Conservation (phyloP, 2,113 vertebrate species). For the Myotis yumanensis region DNA sequence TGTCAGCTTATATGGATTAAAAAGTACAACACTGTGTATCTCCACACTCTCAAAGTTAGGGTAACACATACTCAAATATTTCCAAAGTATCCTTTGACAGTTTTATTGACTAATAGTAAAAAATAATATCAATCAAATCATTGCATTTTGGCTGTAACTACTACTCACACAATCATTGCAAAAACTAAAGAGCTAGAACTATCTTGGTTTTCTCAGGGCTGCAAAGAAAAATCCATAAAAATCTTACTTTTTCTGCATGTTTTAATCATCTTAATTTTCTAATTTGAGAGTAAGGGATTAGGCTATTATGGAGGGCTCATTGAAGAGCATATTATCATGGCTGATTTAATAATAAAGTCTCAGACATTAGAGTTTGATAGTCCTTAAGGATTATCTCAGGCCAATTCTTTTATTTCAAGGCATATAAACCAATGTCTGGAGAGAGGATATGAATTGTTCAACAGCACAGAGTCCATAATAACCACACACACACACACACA, state of each 20-base stretch:
- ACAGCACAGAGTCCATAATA: neutral
- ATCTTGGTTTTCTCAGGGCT: neutral
- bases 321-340: neutral
- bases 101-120: slow-evolving; percentile 28
- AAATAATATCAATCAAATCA: slow-evolving; percentile 29
- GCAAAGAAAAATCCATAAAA: neutral
- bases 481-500: accelerated
- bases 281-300: neutral
- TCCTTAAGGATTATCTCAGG: neutral
- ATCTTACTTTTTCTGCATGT: neutral
- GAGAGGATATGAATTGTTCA: neutral
- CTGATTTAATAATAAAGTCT: slow-evolving; percentile 22
- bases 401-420: neutral
- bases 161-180: neutral
- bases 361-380: neutral
- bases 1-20: slow-evolving; percentile 62
- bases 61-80: neutral
- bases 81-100: slow-evolving; percentile 14
- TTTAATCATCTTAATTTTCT: slow-evolving; percentile 36
- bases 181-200: neutral
- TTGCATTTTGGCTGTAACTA: neutral
- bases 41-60: slow-evolving; percentile 22
- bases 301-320: neutral
- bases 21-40: slow-evolving; percentile 32
- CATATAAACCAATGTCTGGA: neutral